Conservation (phyloP, 2,797 vertebrate species). For the Microctenopoma steveboyesi region DNA sequence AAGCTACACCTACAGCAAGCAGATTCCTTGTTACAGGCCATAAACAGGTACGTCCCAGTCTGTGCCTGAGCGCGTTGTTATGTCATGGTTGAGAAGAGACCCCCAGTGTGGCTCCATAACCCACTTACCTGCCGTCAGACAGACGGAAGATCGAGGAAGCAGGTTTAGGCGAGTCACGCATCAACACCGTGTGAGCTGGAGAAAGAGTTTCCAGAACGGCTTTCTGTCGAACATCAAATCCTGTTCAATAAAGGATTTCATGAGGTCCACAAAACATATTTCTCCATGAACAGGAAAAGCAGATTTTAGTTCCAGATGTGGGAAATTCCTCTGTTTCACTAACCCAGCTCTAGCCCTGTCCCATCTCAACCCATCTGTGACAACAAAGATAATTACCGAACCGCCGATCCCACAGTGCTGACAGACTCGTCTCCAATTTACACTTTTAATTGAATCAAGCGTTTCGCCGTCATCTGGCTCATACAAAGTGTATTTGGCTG, state of each 20-base stretch:
- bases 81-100: conserved; percentile 65
- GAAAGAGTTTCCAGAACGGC: conserved; percentile 34
- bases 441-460: conserved; percentile 73
- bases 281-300: not conserved
- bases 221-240: conserved; percentile 42
- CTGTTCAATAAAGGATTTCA: conserved; percentile 36
- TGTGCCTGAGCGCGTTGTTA: conserved; percentile 51
- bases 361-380: conserved; percentile 71
- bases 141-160: conserved; percentile 46
- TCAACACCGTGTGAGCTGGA: conserved; percentile 41
- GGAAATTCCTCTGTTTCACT: conserved; percentile 63
- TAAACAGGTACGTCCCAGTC: conserved; percentile 60
- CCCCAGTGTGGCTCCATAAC: conserved; percentile 51
- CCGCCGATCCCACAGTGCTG: conserved; percentile 62
- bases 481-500: conserved; percentile 61
- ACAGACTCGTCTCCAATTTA: conserved; percentile 73
- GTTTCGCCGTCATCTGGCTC: conserved; percentile 69
- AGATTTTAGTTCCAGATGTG: conserved; percentile 34
- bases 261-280: conserved; percentile 20
- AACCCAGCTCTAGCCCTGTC: conserved; percentile 51
- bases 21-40: conserved; percentile 52
- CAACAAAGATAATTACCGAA: conserved; percentile 74
- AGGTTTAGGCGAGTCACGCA: conserved; percentile 63
- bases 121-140: conserved; percentile 51
- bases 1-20: conserved; percentile 39